phyloP scores from a whole-genome alignment of 2,113 vertebrate species.

The Ardeotis arabs region DNA sequence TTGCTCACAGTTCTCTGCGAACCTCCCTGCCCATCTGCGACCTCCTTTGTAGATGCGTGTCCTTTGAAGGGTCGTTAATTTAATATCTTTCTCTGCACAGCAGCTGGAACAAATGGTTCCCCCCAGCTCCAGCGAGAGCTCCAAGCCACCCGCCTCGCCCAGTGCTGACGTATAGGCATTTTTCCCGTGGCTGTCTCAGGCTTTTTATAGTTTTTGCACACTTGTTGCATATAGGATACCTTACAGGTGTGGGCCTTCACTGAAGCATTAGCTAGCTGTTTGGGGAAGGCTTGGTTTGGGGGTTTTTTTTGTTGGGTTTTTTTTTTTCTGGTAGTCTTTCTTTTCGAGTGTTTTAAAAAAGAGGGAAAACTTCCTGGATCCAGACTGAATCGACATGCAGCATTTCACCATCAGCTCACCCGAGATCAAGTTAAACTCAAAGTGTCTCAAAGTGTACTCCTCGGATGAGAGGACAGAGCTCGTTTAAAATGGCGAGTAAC shows the following conservation, averaged over 20 bases:
- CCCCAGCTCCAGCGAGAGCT: neutral
- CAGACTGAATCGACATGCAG: neutral
- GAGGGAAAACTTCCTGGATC: neutral
- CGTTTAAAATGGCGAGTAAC: neutral
- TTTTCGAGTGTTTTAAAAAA: neutral
- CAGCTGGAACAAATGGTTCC: conserved; percentile 63
- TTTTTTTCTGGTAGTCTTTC: neutral
- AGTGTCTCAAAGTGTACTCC: neutral
- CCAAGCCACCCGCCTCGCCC: neutral
- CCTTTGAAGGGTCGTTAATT: conserved; percentile 39
- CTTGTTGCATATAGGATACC: conserved; percentile 31
- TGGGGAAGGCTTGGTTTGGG: no score
- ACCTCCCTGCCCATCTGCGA: neutral
- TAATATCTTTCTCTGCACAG: conserved; percentile 30
- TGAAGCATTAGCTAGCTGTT: neutral
- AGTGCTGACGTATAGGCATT: conserved; percentile 14
- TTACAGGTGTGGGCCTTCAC: neutral
- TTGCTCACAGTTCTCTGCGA: neutral
- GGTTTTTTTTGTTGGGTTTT: no score
- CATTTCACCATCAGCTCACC: neutral
- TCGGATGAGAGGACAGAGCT: neutral
- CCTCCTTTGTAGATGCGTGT: neutral
- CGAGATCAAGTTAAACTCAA: neutral
- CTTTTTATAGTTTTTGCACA: conserved; percentile 60
- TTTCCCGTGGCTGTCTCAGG: neutral